Evolutionary conservation across 2,888 invertebrate species (phyloP), one percentile per base, ranked within the genome.

Genomic region (Drosophila helvetica): DNA sequence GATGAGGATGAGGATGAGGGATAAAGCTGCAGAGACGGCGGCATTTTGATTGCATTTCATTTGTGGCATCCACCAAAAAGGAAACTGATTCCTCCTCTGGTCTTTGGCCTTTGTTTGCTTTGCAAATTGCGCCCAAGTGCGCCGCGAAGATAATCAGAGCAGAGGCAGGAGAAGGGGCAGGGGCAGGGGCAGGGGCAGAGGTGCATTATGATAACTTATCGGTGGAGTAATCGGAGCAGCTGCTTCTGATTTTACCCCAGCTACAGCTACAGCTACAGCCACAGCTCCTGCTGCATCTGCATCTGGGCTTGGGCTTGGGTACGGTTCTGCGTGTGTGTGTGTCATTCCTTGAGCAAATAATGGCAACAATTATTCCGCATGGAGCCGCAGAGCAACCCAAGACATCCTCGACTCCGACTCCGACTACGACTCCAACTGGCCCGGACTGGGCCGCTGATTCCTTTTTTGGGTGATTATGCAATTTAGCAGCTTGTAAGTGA

Each of bases 401-500:
- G 48, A 50, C 30, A 47, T 43, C 8, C 30, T 25, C 33, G 67
- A 66, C 67, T 66, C 50, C 27, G 43, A 53, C 50, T 71, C 65
- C 65, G 57, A 33, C 18, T 52, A 19, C 3, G 19, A 5, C 22
- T 22, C 22, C 22, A 22, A 5, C 4, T 22, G 22, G 22, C 22
- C 22, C 22, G 22, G 1, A 33, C 54, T n/a, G 54, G 54, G 74
- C 74, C 62, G 74, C 75, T 85, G 83, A 83, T 83, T 87, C 75
- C 78, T 77, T 70, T 72, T 70, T 77, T 47, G 74, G 78, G 80
- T 78, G 85, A 85, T 85, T 85, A 86, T 88, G 88, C 86, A 85
- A 86, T 85, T 85, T 85, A 85, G 88, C 85, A 85, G 86, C 85
- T 86, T 85, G 85, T 85, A 85, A 85, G 85, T 85, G 85, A 85